Base-by-base conservation (phyloP, 2,113 vertebrate species). In the Odontesthes bonariensis region DNA sequence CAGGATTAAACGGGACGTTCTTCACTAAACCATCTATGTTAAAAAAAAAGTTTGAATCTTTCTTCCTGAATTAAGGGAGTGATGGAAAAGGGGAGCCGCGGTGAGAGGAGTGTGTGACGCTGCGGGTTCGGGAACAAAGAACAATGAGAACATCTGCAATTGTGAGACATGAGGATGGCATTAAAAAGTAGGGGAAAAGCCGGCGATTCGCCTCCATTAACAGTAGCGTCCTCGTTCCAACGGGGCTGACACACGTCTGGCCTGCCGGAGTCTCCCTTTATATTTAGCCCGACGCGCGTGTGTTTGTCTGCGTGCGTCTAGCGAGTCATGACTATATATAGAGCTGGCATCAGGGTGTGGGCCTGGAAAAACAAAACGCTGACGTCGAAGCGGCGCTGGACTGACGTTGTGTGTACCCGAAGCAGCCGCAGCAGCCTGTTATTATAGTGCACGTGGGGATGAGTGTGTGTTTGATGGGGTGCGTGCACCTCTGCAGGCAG, bases 331-430 rank as follows among this genome's bases (percentile, higher is more conserved):
- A 4, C 89, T 92, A 92, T 87, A 90, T 88, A 87, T 91, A 91
- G 83, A 52, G 13, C 77, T 85, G 80, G 88, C 88, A 92, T 92
- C 89, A 90, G 90, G 90, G 91, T 79, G 91, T 90, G 88, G 88
- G 87, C 88, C 79, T 90, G 91, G 89, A 92, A 93, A 92, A 91
- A 91, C 89, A 91, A 91, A 90, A 91, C 86, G 83, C 60, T 89
- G 91, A 91, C 90, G 88, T 88, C 9, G 86, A 73, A 89, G 77
- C 67, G 27, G 77, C 19, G 62, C 82, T 53, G 65, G 59, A 66
- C 69, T 93, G 91, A 93, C 89, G 89, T 89, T 54, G 55, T 89
- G 84, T 49, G 86, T 84, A 83, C 73, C 75, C 69, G 9, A 31
- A 79, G 77, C 77, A 49, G 86, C 87, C 79, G 12, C 85, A 79